Percentiles rank a stretch among this genome's conserved stretches.
These are phyloP conservation scores for Sorex araneus DNA, from an alignment of 2,113 vertebrate species.

Conservation along the genomic window DNA sequence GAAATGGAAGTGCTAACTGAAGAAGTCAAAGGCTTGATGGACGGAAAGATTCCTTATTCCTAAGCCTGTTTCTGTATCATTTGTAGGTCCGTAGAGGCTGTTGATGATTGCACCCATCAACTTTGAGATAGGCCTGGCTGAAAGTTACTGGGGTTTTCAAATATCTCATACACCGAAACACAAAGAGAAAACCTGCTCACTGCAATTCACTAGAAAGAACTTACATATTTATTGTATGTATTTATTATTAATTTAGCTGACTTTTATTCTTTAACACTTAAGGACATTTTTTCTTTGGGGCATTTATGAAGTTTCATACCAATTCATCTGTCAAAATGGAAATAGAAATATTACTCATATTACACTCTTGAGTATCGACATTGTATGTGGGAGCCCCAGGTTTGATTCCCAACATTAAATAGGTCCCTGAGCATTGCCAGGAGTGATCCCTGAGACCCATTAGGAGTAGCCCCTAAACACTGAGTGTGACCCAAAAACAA, in stretches of 20 bases:
- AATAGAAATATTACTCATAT: slow-evolving; percentile 44
- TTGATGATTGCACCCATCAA: no score
- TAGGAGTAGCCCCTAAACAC: no score
- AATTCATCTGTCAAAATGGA: slow-evolving; percentile 56
- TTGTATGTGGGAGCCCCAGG: no score
- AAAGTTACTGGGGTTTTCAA: slow-evolving; percentile 8
- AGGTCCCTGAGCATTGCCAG: no score
- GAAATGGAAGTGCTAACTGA: slow-evolving; percentile 17
- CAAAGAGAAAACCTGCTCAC: not conserved
- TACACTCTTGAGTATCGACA: no score
- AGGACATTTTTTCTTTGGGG: not conserved
- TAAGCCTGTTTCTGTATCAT: no score
- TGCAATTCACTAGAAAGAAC: not conserved
- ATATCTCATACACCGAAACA: not conserved
- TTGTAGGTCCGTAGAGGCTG: no score
- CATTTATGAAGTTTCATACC: not conserved
- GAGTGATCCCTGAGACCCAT: no score
- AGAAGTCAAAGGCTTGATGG: slow-evolving; percentile 10
- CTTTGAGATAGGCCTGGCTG: not conserved
- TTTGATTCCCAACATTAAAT: no score
- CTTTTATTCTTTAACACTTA: slow-evolving; percentile 39
- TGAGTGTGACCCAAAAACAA: no score
- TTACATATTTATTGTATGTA: not conserved
- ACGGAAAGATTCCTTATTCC: no score
- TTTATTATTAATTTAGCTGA: not conserved